A percentile compares a stretch with the other conserved stretches of the same genome.
These are phyloP conservation scores for Crossocerus cetratus DNA, from an alignment of 2,888 invertebrate genomes.

Conservation along the genomic window DNA sequence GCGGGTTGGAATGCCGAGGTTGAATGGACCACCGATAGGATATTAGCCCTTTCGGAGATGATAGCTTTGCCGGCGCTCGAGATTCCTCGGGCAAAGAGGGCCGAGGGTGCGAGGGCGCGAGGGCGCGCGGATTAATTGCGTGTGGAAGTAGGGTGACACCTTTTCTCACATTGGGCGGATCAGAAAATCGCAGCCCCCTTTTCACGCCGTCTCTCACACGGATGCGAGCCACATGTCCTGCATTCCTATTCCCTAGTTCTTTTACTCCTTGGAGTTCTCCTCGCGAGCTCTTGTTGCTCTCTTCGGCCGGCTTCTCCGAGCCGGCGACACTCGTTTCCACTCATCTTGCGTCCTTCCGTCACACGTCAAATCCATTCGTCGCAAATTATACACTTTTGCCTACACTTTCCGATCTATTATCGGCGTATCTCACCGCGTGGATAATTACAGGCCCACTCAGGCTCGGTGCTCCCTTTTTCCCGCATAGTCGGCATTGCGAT, in stretches of 20 bases:
- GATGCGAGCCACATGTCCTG: conserved; percentile 72
- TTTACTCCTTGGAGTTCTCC: conserved; percentile 16
- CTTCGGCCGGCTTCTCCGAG: conserved; percentile 31
- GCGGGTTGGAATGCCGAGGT: background rate
- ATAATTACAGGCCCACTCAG: conserved; percentile 4
- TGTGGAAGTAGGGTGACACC: conserved; percentile 22
- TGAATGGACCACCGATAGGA: too few relatives aligned
- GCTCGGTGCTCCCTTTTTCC: conserved; percentile 2
- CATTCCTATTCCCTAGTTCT: conserved; percentile 58
- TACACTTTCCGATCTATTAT: too few relatives aligned
- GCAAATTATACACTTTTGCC: too few relatives aligned
- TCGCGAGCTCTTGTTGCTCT: conserved; percentile 29
- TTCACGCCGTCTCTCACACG: conserved; percentile 52
- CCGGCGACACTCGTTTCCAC: conserved; percentile 58
- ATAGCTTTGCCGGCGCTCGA: too few relatives aligned
- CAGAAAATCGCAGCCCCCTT: conserved; percentile 44
- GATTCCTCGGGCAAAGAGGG: too few relatives aligned
- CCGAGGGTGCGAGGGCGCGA: too few relatives aligned
- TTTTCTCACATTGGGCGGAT: conserved; percentile 32
- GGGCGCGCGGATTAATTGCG: background rate
- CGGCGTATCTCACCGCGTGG: too few relatives aligned
- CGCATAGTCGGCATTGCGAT: conserved; percentile 30
- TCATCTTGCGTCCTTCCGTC: background rate
- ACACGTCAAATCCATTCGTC: background rate
- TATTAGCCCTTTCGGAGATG: too few relatives aligned